Evolutionary conservation across 2,888 invertebrate genomes (phyloP).

Genomic region (Lithophane ornitopus): DNA sequence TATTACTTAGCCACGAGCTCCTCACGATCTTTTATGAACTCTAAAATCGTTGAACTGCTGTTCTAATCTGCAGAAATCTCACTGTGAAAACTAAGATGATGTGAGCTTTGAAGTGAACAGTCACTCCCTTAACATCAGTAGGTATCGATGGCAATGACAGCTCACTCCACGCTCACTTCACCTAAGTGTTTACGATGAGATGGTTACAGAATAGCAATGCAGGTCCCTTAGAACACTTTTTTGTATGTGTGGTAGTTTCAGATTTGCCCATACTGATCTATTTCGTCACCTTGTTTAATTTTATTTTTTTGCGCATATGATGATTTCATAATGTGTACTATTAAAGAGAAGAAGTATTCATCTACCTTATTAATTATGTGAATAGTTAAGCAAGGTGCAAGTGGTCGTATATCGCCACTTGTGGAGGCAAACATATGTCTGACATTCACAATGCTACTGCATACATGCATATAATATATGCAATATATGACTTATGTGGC

Average conservation of each 20-base stretch:
- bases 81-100: too few relatives aligned
- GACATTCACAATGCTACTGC: neutral
- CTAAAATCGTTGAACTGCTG: neutral
- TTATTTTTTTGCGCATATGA: neutral
- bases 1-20: too few relatives aligned
- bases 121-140: too few relatives aligned
- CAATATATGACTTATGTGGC: too few relatives aligned
- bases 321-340: neutral
- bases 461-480: too few relatives aligned
- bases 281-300: neutral
- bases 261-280: neutral
- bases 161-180: too few relatives aligned
- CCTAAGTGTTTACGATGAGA: too few relatives aligned
- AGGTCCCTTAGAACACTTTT: neutral
- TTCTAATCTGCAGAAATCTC: too few relatives aligned
- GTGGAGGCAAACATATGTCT: neutral
- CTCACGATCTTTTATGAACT: neutral
- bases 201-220: too few relatives aligned
- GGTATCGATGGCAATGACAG: too few relatives aligned
- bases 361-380: neutral
- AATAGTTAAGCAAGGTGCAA: neutral
- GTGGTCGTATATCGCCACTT: neutral
- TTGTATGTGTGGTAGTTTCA: neutral
- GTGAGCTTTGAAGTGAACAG: too few relatives aligned
- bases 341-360: neutral